A percentile compares a stretch with the other conserved stretches of the same genome.
Evolutionary conservation across 2,113 vertebrate genomes (phyloP).

Genomic region (Myotis brandtii): DNA sequence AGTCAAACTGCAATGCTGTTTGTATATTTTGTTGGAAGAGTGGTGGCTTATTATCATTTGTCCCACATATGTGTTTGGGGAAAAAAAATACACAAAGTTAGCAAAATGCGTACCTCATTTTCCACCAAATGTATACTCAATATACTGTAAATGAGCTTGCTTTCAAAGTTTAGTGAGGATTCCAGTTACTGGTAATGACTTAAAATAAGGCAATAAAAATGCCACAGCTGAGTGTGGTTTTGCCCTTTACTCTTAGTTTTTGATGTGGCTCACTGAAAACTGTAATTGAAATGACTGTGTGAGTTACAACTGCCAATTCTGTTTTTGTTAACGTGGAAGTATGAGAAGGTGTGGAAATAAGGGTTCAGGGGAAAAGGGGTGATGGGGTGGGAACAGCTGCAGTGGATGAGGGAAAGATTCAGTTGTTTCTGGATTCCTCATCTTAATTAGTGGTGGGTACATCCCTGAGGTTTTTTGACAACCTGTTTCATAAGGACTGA

Average conservation of each 20-base stretch:
- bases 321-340: neutral
- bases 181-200: conserved; percentile 69
- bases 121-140: conserved; percentile 49
- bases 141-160: conserved; percentile 34
- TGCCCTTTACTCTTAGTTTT: conserved; percentile 6
- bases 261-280: conserved; percentile 60
- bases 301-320: conserved; percentile 29
- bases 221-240: conserved; percentile 38
- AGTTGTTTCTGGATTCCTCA: neutral
- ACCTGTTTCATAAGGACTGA: conserved; percentile 36
- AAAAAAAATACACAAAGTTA: conserved; percentile 62
- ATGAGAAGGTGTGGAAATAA: neutral
- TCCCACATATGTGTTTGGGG: conserved; percentile 26
- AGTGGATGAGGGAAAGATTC: neutral
- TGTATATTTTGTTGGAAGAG: conserved; percentile 4
- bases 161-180: conserved; percentile 62
- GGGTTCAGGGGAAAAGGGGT: neutral
- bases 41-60: conserved; percentile 64
- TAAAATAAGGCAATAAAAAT: conserved; percentile 69
- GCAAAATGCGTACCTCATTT: conserved; percentile 37
- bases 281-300: conserved; percentile 67
- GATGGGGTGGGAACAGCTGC: neutral
- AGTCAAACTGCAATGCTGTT: conserved; percentile 52
- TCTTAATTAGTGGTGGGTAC: neutral
- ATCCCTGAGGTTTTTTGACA: neutral